Evolutionary conservation across 92 coral and sea anemone genomes (phyloP).

Genomic region (Zoanthus sansibaricus): DNA sequence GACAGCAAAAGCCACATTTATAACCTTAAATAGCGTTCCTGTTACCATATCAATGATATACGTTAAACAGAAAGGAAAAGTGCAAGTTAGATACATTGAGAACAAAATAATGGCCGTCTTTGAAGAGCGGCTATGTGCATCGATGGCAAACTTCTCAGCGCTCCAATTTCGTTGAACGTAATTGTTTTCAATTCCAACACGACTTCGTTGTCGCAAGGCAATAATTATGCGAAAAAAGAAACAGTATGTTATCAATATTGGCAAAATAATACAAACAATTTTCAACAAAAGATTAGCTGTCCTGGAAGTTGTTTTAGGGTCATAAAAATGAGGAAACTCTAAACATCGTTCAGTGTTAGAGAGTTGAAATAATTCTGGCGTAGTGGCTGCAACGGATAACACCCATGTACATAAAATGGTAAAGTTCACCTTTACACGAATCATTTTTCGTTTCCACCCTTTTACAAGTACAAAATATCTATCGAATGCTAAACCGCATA

Average conservation of each 20-base stretch:
- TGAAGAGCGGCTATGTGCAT: constrained; percentile 88
- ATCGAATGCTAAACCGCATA: constrained; percentile 86
- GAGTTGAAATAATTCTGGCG: constrained; percentile 65
- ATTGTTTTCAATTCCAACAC: constrained; percentile 79
- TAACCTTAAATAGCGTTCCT: constrained; percentile 45
- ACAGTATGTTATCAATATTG: constrained; percentile 67
- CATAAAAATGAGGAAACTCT: constrained; percentile 74
- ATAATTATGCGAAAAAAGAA: constrained; percentile 77
- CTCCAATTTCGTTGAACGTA: constrained; percentile 87
- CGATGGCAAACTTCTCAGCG: constrained; percentile 86
- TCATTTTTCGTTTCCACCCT: constrained; percentile 79
- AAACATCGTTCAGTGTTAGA: constrained; percentile 58
- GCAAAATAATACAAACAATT: constrained; percentile 57
- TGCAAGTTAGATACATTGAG: constrained; percentile 76
- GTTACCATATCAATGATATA: constrained; percentile 58
- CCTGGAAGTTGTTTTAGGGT: constrained; percentile 55
- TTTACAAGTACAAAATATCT: constrained; percentile 79
- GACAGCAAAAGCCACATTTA: constrained; percentile 63
- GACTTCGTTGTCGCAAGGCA: constrained; percentile 78
- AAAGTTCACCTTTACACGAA: constrained; percentile 62
- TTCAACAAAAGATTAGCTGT: constrained; percentile 64
- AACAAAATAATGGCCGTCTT: constrained; percentile 84
- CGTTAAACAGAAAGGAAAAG: constrained; percentile 67
- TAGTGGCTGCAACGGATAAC: constrained; percentile 69
- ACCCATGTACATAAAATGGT: constrained; percentile 78